Base-by-base conservation (phyloP, 2,888 invertebrate genomes). In the Sympetrum striolatum region DNA sequence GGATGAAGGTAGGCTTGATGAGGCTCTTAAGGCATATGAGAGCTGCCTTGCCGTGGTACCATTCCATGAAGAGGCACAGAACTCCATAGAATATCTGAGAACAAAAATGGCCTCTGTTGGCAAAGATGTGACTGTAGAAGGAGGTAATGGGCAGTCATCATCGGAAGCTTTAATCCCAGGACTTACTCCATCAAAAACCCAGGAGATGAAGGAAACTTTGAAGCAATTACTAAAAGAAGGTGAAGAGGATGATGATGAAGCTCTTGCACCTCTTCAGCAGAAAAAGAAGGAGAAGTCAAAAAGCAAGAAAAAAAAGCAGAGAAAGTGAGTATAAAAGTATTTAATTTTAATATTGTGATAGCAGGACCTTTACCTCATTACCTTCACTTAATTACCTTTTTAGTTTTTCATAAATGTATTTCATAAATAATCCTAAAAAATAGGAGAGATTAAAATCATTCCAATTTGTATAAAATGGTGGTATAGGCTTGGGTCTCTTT, bases 31-130 rank as follows among this genome's bases (percentile, higher is more conserved):
- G 92, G 97, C 97, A 0, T 98, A 98, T 92, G 97, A 96, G 92
- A 97, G 97, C 93, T 98, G 98, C 93, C 94, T 98, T 90, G 96
- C 96, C 10, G 96, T 98, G 90, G 97, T 97, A 93, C 98, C 98
- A 0, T 97, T 96, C 93, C 98, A 98, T 93, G 97, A 97, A 92
- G 98, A 98, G 93, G 98, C 98, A 0, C 96, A 97, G 92, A 97
- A 97, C 92, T 97, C 97, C 0, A 94, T 98, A 91, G 97, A 97
- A 92, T 97, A 96, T 92, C 94, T 98, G 91, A 97, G 97, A 93
- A 96, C 96, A 90, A 97, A 97, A 93, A 93, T 94, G 1, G 93
- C 64, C 0, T 53, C 92, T 5, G 91, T 91, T 90, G 91, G 91
- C 14, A 90, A 91, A 35, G 92, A 92, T 44, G 91, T 91, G 60